Conservation (phyloP, 92 coral and sea anemone species). For the Heliopora coerulea region DNA sequence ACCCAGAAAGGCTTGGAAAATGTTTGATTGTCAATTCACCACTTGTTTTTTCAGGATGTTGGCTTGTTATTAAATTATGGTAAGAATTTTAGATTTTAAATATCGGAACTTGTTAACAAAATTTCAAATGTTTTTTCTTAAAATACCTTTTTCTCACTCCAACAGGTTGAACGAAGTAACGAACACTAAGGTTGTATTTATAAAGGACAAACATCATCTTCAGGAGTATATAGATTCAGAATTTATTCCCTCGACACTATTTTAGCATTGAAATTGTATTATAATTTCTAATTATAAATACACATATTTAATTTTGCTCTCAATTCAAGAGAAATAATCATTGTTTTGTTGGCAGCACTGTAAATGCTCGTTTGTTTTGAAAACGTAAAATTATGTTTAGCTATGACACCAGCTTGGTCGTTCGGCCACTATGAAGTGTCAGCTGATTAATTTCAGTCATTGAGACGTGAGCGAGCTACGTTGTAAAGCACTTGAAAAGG, state of each 20-base stretch:
- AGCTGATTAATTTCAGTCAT: neutral
- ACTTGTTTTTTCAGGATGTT: constrained; percentile 82
- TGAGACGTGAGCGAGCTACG: too few relatives aligned
- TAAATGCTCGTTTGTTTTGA: too few relatives aligned
- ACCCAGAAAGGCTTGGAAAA: constrained; percentile 89
- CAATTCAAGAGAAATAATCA: too few relatives aligned
- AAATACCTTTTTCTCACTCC: neutral
- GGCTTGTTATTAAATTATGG: constrained; percentile 90
- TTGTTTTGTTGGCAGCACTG: too few relatives aligned
- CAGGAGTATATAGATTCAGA: constrained; percentile 73
- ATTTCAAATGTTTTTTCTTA: neutral
- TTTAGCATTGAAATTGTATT: neutral
- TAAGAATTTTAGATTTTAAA: constrained; percentile 36
- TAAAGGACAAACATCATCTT: constrained; percentile 74
- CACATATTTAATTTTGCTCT: neutral
- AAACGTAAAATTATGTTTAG: too few relatives aligned
- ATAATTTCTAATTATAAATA: neutral
- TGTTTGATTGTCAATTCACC: constrained; percentile 87
- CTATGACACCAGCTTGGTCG: too few relatives aligned
- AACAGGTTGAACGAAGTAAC: constrained; percentile 94
- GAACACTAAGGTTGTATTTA: constrained; percentile 77
- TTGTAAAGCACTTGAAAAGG: too few relatives aligned
- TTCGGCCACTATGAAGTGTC: neutral
- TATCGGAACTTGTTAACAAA: neutral
- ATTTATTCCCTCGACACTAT: constrained; percentile 58